phyloP scores from a whole-genome alignment of 1,140 invertebrate species.

The Leguminivora glycinivorella region DNA sequence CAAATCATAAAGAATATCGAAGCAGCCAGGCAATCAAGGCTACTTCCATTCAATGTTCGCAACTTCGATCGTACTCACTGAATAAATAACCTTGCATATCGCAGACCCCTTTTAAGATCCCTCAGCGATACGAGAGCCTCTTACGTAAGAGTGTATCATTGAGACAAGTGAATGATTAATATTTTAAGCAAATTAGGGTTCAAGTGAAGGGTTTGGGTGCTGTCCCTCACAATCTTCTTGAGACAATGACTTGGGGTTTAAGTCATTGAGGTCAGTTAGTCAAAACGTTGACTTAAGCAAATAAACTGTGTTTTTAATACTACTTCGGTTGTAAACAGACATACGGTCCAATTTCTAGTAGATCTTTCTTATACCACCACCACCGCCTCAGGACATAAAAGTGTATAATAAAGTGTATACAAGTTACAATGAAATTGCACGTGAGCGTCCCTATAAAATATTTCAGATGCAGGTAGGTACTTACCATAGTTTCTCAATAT shows the following conservation, averaged over 20 bases:
- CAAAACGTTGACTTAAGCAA: no score
- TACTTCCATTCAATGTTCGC: not conserved
- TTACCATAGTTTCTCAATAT: no score
- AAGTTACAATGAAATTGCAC: no score
- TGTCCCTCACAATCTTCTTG: not conserved
- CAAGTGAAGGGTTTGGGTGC: not conserved
- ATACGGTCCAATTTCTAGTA: no score
- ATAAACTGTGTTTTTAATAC: no score
- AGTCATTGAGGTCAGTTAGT: not conserved
- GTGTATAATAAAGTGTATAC: no score
- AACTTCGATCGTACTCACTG: not conserved
- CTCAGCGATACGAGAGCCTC: not conserved
- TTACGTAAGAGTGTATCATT: not conserved
- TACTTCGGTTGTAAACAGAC: no score
- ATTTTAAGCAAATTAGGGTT: conserved; percentile 4
- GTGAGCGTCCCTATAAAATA: no score
- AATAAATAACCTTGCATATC: not conserved
- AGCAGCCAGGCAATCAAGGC: not conserved
- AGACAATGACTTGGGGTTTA: not conserved
- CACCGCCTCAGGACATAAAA: no score
- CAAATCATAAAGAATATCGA: not conserved
- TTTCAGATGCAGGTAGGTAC: no score
- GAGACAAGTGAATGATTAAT: not conserved
- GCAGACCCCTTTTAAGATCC: not conserved
- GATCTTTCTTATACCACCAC: no score